Base-by-base conservation (phyloP, 2,797 vertebrate genomes). In the Mastacembelus armatus region DNA sequence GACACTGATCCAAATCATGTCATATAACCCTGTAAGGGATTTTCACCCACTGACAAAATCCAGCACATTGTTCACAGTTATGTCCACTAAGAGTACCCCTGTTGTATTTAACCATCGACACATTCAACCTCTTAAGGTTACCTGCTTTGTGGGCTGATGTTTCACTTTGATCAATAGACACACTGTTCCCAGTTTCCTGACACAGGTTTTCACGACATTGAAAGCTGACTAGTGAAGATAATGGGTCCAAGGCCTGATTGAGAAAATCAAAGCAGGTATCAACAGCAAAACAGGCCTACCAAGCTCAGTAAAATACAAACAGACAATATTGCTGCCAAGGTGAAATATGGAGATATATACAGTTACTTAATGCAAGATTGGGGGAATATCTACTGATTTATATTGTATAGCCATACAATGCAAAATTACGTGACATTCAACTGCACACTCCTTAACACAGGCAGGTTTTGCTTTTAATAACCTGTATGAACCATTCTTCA, bases 101-200 rank as follows among this genome's bases (percentile, higher is more conserved):
- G 52, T 57, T 65, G 26, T 19, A 32, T 67, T 52, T 50, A 43
- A 59, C 50, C 59, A 45, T 56, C 15, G 21, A 15, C 54, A 71
- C 47, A 35, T 7, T 7, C 15, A 40, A 24, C 10, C 65, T 81
- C 74, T 80, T 27, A 75, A 79, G 71, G 79, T 80, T 78, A 86
- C 71, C 68, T 67, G 72, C 52, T 63, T 57, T n/a, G 54, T 58
- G 63, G 83, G 91, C 74, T 94, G 78, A 89, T 80, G 91, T 93
- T 94, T 93, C 92, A 90, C 57, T 72, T 19, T 59, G 90, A 92
- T 94, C 92, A 87, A 94, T 93, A 89, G 80, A 90, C 83, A 90
- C 84, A 81, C 66, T 93, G 92, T 94, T 92, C 85, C 77, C 68
- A 86, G 92, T 92, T 88, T 90, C 90, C 89, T 94, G 92, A 93